Base-by-base conservation (phyloP, 2,797 vertebrate species). In the Arctocebus calabarensis region DNA sequence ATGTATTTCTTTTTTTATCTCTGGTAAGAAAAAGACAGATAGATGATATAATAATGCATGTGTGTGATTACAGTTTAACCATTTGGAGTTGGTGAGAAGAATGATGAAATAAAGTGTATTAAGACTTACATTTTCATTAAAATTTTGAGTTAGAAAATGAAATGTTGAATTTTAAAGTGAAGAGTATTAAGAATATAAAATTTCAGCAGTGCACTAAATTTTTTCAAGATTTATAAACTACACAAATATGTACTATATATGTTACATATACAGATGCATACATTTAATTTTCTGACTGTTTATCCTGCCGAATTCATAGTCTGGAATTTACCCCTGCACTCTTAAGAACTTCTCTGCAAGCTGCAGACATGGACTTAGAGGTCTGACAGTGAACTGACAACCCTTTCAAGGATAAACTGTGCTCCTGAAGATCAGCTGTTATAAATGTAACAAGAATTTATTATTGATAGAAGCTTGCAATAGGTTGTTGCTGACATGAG, bases 301-400 rank as follows among this genome's bases (percentile, higher is more conserved):
- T 83, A 55, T 52, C 71, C 45, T 71, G 10, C 88, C 87, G 14
- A 91, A 94, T 96, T 95, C 88, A 61, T 92, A 25, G 43, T 95
- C 87, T 37, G 11, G 11, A 23, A 73, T 85, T 88, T 66, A 62
- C 57, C 84, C 4, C 37, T 92, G 14, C n/a, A 90, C 78, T 40
- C 7, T 75, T 37, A 55, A 74, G 85, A 74, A 7, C 1, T 45
- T 85, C 40, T n/a, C 0, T 93, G 7, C 85, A 48, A 73, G 3
- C 64, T 73, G 5, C 43, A 88, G 48, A 83, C 68, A 62, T 81
- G 90, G 97, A 92, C 55, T 85, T 85, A 93, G 88, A 82, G 57
- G 55, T 22, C 0, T 96, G 77, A 55, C 2, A 2, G 43, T 43
- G 91, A 89, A 25, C 94, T 86, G 48, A 45, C 71, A 91, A 71